A percentile compares a stretch with the other conserved stretches of the same genome.
These are phyloP conservation scores for Samia ricini DNA, from an alignment of 1,140 invertebrate genomes.

Conservation along the genomic window DNA sequence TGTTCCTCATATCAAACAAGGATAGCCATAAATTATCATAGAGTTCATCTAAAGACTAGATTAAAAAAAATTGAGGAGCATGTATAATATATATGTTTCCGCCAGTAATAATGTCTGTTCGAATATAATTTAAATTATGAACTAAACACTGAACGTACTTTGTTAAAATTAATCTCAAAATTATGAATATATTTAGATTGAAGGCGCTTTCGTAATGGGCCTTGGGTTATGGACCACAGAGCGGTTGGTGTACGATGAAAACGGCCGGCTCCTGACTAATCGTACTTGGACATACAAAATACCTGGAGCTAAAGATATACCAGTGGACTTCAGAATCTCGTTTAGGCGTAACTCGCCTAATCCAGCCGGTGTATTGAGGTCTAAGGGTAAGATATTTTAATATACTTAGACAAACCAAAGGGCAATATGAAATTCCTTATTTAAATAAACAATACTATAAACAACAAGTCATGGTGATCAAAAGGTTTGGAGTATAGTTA, in stretches of 20 bases:
- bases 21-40: too few relatives aligned
- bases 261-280: constrained; percentile 81
- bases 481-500: too few relatives aligned
- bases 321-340: constrained; percentile 74
- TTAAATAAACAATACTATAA: background rate
- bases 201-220: constrained; percentile 89
- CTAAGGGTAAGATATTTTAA: constrained; percentile 81
- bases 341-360: constrained; percentile 82
- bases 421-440: background rate
- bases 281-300: constrained; percentile 88
- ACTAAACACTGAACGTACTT: too few relatives aligned
- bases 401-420: too few relatives aligned
- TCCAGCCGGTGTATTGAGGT: constrained; percentile 81
- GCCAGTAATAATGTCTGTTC: too few relatives aligned
- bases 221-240: constrained; percentile 85
- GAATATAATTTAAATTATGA: too few relatives aligned
- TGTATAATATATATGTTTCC: too few relatives aligned
- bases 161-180: too few relatives aligned
- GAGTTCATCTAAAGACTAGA: too few relatives aligned
- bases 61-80: too few relatives aligned
- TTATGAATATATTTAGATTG: constrained; percentile 75
- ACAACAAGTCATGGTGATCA: too few relatives aligned
- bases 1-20: too few relatives aligned
- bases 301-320: constrained; percentile 84
- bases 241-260: constrained; percentile 80